Evolutionary conservation across 2,113 vertebrate species (phyloP).

Genomic region (Charina bottae): DNA sequence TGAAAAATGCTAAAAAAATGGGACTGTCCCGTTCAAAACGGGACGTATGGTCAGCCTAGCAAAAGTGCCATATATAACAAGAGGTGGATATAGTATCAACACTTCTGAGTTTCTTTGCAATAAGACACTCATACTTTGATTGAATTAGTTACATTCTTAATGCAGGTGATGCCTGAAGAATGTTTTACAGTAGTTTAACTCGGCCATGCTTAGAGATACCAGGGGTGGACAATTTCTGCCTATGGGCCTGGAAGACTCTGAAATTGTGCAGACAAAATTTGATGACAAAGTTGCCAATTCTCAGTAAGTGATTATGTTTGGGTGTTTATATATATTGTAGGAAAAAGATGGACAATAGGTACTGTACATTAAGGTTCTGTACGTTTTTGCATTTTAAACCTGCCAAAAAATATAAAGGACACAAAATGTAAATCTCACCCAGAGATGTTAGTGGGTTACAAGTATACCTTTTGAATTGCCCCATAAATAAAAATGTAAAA

Average conservation of each 20-base stretch:
- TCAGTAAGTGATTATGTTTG: not conserved
- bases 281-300: not conserved
- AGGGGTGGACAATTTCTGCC: not conserved
- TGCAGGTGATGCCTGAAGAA: not conserved
- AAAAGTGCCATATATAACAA: not conserved
- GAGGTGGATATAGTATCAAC: not conserved
- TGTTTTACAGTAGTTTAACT: not conserved
- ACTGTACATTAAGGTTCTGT: not conserved
- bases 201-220: not conserved
- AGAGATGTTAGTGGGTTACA: not conserved
- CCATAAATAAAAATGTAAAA: not conserved
- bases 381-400: not conserved
- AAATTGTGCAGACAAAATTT: not conserved
- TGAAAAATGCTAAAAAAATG: too few relatives aligned
- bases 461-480: not conserved
- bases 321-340: not conserved
- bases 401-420: not conserved
- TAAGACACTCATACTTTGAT: not conserved
- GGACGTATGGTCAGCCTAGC: too few relatives aligned
- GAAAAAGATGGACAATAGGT: not conserved
- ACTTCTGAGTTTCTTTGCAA: not conserved
- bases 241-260: not conserved
- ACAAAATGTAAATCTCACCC: not conserved
- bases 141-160: not conserved
- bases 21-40: too few relatives aligned